Base-by-base conservation (phyloP, 2,113 vertebrate genomes). In the Catharus fuscescens region DNA sequence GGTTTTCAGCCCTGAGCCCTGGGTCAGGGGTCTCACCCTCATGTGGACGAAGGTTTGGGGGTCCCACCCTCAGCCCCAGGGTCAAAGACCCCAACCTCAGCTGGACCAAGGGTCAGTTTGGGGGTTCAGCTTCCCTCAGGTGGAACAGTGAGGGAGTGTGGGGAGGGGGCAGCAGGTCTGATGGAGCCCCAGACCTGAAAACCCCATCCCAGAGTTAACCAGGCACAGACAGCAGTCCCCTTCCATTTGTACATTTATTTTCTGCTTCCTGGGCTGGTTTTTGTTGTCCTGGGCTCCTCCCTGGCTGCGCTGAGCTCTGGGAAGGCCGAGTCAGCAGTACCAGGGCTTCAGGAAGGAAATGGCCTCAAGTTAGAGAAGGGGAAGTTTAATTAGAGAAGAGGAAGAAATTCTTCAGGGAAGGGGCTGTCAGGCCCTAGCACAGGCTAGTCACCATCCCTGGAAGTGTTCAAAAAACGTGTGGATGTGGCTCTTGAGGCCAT, bases 31-130 rank as follows among this genome's bases (percentile, higher is more conserved):
- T 53, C 50, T 28, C 50, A 52, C 50, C 50, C 50, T 52, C 25
- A 52, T 16, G 50, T 12, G 45, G 2, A 4, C 6, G 10, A 2
- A 52, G 25, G 6, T 0, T 1, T 3, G 4, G 7, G 50, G 15
- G 50, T 28, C 17, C 10, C 29, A 54, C 53, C 18, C 29, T 65
- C n/a, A 5, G 1, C 12, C 40, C 40, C 12, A 6, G 40, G 40
- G 40, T 42, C 40, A 42, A 44, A 17, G 42, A 7, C 17, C 10
- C 10, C 29, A 54, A 18, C 29, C 29, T 65, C n/a, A 5, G 1
- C 12, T 34, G 71, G 24, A 8, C 16, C 13, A 7, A 13, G 44
- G 48, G 14, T 56, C 28, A 16, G 29, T 73, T 67, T 67, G 20
- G 53, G 65, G 45, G 53, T 20, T n/a, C 19, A 14, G 60, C n/a